phyloP scores from a whole-genome alignment of 2,888 invertebrate genomes.

The Sarcophaga subvicina region DNA sequence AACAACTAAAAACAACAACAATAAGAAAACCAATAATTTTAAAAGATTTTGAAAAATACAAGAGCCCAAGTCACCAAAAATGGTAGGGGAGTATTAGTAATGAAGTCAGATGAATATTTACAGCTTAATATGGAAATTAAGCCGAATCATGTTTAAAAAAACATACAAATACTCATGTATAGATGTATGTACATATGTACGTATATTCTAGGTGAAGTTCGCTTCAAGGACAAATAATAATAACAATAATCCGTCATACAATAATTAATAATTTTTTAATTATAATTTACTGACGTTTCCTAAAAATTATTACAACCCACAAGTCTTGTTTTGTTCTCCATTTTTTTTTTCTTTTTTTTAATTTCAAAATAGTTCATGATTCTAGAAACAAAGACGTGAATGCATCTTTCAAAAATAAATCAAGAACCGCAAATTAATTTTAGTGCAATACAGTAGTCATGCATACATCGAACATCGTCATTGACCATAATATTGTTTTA shows the following conservation, averaged over 20 bases:
- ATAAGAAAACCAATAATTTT: background rate
- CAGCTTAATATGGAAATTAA: background rate
- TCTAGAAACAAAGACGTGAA: constrained; percentile 5
- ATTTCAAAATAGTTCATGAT: background rate
- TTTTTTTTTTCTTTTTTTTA: too few relatives aligned
- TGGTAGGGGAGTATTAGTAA: background rate
- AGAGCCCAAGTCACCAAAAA: background rate
- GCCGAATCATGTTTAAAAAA: too few relatives aligned
- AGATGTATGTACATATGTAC: too few relatives aligned
- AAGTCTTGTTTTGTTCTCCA: background rate
- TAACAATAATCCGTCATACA: too few relatives aligned
- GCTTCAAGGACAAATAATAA: background rate
- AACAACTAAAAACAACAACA: background rate
- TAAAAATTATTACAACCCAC: too few relatives aligned
- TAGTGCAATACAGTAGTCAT: background rate
- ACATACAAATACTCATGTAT: too few relatives aligned
- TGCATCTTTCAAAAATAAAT: background rate
- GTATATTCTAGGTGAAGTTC: background rate
- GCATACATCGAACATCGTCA: constrained; percentile 20
- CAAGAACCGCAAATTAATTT: constrained; percentile 13
- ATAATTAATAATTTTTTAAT: too few relatives aligned
- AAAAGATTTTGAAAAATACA: background rate
- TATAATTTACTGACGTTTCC: too few relatives aligned
- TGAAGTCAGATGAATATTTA: background rate
- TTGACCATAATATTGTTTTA: constrained; percentile 59